phyloP scores from a whole-genome alignment of 2,797 vertebrate genomes.

The Urophycis tenuis region DNA sequence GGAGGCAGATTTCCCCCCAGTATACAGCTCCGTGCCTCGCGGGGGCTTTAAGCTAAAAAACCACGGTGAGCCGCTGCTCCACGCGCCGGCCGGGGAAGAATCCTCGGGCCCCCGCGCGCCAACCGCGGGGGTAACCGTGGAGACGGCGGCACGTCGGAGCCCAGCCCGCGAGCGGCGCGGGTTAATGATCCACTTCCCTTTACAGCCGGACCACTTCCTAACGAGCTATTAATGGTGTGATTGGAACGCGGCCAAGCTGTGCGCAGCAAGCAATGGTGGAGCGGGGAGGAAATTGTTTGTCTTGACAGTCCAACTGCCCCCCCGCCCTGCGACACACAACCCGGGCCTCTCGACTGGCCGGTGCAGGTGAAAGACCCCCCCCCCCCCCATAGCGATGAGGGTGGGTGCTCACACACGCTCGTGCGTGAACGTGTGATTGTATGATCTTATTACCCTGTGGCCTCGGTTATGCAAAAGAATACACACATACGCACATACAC shows the following conservation, averaged over 20 bases:
- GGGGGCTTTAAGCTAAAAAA: too few relatives aligned
- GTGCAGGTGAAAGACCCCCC: too few relatives aligned
- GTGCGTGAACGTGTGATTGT: background rate
- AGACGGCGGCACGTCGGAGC: constrained; percentile 10
- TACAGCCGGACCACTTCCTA: constrained; percentile 51
- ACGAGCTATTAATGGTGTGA: constrained; percentile 46
- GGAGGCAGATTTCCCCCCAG: too few relatives aligned
- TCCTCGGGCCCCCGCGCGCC: too few relatives aligned
- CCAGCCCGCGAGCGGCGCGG: background rate
- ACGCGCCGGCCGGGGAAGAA: too few relatives aligned
- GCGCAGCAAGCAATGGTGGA: background rate
- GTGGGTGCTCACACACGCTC: too few relatives aligned
- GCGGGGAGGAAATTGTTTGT: background rate
- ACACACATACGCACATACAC: constrained; percentile 2
- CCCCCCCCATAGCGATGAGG: too few relatives aligned
- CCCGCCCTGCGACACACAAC: background rate
- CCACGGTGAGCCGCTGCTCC: too few relatives aligned
- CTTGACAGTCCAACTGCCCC: background rate
- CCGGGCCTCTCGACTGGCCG: background rate
- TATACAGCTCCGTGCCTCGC: too few relatives aligned
- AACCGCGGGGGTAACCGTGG: constrained; percentile 43
- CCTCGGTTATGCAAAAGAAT: background rate
- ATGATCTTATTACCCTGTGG: background rate
- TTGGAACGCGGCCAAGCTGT: constrained; percentile 21
- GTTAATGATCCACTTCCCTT: constrained; percentile 59